phyloP scores from a whole-genome alignment of 2,113 vertebrate genomes.

The Vidua chalybeata region DNA sequence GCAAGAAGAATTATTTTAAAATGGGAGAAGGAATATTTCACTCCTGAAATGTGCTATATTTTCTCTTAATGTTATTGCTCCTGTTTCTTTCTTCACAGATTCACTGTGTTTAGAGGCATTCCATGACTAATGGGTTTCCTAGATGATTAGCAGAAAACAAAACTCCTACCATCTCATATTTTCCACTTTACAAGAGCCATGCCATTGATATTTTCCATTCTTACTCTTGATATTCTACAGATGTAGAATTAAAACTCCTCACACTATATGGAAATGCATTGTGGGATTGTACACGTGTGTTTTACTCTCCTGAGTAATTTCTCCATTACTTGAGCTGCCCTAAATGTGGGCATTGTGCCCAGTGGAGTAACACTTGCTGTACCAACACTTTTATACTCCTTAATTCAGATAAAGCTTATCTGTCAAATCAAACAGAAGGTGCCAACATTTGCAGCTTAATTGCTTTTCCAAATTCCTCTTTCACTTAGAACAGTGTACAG shows the following conservation, averaged over 20 bases:
- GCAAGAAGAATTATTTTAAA: neutral
- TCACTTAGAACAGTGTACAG: neutral
- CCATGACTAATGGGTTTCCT: neutral
- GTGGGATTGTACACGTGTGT: neutral
- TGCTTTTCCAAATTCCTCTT: slow-evolving; percentile 1
- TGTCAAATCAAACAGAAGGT: slow-evolving; percentile 20
- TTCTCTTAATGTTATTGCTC: neutral
- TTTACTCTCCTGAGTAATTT: neutral
- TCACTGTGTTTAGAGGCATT: neutral
- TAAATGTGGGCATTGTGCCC: neutral
- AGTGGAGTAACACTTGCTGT: neutral
- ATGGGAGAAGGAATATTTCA: neutral
- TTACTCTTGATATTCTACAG: neutral
- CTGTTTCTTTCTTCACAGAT: neutral
- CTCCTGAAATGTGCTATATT: neutral
- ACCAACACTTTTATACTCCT: neutral
- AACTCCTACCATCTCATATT: neutral
- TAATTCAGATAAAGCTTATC: slow-evolving; percentile 21
- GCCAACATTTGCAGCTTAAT: neutral
- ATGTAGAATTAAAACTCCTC: slow-evolving; percentile 33
- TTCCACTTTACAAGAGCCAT: slow-evolving; percentile 22
- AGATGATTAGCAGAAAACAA: slow-evolving; percentile 13
- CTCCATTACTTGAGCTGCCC: neutral
- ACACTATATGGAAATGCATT: neutral
- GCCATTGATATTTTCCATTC: slow-evolving; percentile 30